Conservation (phyloP, 2,888 invertebrate genomes). For the Dugesia japonica region DNA sequence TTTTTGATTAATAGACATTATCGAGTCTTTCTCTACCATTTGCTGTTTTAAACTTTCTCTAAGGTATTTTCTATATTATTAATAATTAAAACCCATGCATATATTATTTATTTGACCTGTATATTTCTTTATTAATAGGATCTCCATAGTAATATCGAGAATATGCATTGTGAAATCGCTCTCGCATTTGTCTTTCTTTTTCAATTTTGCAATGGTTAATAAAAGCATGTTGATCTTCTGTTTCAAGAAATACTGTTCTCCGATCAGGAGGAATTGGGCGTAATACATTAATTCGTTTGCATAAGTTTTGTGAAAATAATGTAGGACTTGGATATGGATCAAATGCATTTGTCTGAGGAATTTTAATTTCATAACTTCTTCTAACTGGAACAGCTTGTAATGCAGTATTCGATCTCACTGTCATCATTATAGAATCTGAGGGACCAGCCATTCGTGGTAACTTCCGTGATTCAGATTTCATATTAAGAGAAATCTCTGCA, state of each 20-base stretch:
- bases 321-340: not conserved
- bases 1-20: not conserved
- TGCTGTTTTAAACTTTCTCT: conserved; percentile 30
- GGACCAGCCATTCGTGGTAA: not conserved
- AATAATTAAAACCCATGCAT: not conserved
- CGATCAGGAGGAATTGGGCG: conserved; percentile 27
- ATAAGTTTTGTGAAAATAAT: not conserved
- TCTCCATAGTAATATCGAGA: conserved; percentile 32
- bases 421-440: not conserved
- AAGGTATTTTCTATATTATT: conserved; percentile 17
- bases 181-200: conserved; percentile 23
- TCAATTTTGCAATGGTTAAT: conserved; percentile 11
- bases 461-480: not conserved
- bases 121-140: conserved; percentile 28
- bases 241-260: conserved; percentile 27
- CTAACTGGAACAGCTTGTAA: not conserved
- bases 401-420: not conserved
- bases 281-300: conserved; percentile 26
- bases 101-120: conserved; percentile 20
- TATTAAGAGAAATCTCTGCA: not conserved
- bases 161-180: conserved; percentile 30
- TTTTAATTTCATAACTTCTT: conserved; percentile 10
- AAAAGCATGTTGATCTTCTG: conserved; percentile 28
- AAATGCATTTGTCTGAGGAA: not conserved
- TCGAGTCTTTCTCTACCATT: conserved; percentile 17